These are phyloP conservation scores for Chrysotoxum bicinctum DNA, from an alignment of 2,888 invertebrate genomes.

Conservation along the genomic window DNA sequence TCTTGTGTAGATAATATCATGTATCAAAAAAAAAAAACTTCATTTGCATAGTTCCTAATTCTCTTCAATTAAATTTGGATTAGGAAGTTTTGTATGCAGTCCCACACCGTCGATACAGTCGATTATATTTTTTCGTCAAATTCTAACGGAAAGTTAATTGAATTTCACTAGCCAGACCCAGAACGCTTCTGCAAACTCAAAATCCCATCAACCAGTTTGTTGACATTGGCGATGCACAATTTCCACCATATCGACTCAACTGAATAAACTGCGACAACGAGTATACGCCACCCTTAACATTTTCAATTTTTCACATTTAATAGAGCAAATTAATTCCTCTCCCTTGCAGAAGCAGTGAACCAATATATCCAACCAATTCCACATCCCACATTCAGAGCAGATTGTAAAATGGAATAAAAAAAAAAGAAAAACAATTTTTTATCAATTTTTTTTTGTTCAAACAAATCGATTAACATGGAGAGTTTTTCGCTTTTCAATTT, in stretches of 20 bases:
- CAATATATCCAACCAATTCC: slow-evolving; percentile 3
- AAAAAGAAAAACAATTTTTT: slow-evolving; percentile 4
- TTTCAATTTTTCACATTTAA: slow-evolving; percentile 28
- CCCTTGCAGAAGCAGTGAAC: slow-evolving; percentile 9
- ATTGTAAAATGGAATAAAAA: not conserved
- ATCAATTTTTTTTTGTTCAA: not conserved
- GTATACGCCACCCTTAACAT: not conserved
- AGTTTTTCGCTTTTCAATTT: slow-evolving; percentile 37
- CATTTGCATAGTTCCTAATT: not conserved
- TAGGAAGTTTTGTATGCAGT: not conserved
- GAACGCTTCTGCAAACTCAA: not conserved
- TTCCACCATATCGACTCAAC: not conserved
- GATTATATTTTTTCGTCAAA: not conserved
- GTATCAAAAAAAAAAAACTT: not conserved
- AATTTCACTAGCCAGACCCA: not conserved
- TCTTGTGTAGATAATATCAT: too few species aligned
- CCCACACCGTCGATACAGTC: not conserved
- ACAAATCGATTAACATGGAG: slow-evolving; percentile 47
- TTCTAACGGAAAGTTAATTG: slow-evolving; percentile 31
- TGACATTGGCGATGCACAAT: slow-evolving; percentile 54
- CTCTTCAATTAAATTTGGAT: slow-evolving; percentile 17
- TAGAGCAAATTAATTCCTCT: slow-evolving; percentile 39
- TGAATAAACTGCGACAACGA: not conserved
- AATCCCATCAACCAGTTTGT: slow-evolving; percentile 46
- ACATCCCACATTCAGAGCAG: slow-evolving; percentile 1